Conservation (phyloP, 2,888 invertebrate species). For the Dyspetes luteomarginatus region DNA sequence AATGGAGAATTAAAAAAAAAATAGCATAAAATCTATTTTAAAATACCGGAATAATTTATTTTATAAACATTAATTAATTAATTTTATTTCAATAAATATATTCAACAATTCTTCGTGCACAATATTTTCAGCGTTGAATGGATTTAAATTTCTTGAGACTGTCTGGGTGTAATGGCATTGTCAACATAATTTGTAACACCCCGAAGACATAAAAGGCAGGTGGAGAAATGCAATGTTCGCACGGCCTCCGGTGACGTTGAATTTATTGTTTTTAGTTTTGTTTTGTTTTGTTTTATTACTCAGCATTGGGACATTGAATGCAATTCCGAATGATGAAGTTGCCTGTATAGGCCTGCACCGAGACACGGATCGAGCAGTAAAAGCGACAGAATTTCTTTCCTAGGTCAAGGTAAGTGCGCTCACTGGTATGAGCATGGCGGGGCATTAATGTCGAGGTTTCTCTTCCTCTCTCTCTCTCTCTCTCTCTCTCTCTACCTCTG, state of each 20-base stretch:
- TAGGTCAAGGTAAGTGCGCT: conserved; percentile 42
- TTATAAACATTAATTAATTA: not conserved
- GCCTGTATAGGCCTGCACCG: not conserved
- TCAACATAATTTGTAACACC: conserved; percentile 53
- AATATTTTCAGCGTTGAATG: too few relatives aligned
- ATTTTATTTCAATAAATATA: not conserved
- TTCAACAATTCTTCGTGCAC: too few relatives aligned
- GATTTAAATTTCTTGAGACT: too few relatives aligned
- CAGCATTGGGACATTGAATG: conserved; percentile 33
- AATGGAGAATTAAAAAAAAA: too few relatives aligned
- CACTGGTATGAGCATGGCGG: conserved; percentile 3
- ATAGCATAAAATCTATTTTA: too few relatives aligned
- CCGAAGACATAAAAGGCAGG: conserved; percentile 23
- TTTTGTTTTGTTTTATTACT: not conserved
- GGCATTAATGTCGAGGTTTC: conserved; percentile 23
- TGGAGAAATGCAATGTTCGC: conserved; percentile 48
- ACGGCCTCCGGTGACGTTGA: conserved; percentile 47
- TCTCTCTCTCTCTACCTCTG: not conserved
- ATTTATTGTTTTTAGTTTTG: not conserved
- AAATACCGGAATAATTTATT: not conserved
- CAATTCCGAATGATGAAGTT: conserved; percentile 14
- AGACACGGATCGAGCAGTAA: not conserved
- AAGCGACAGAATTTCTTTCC: conserved; percentile 38
- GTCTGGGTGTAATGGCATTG: conserved; percentile 34
- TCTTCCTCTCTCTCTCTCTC: not conserved